Evolutionary conservation across 2,888 invertebrate species (phyloP).

Genomic region (Muscina levida): DNA sequence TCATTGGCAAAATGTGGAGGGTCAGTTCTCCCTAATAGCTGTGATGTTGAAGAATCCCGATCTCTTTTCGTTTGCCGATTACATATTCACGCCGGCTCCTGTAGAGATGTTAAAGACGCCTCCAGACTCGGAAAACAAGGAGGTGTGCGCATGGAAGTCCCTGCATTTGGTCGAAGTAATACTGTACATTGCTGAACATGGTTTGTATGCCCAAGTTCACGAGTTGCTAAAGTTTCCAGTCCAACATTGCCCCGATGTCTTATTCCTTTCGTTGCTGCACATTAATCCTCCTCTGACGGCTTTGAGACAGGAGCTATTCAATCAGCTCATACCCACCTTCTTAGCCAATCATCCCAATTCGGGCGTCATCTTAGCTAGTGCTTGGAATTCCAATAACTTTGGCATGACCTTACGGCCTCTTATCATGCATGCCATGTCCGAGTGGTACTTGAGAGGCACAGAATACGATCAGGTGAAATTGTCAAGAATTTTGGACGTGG

Average conservation of each 20-base stretch:
- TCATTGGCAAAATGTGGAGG: slow-evolving; percentile 95
- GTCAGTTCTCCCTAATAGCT: slow-evolving; percentile 93
- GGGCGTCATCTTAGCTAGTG: slow-evolving; percentile 96
- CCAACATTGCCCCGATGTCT: slow-evolving; percentile 96
- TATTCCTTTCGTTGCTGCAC: slow-evolving; percentile 93
- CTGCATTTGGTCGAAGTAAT: slow-evolving; percentile 94
- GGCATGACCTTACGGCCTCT: slow-evolving; percentile 86
- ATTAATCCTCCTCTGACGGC: slow-evolving; percentile 89
- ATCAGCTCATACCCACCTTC: slow-evolving; percentile 94
- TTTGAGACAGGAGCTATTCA: slow-evolving; percentile 91
- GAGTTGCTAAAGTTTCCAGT: slow-evolving; percentile 95
- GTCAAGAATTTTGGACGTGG: slow-evolving; percentile 96
- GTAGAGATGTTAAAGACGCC: slow-evolving; percentile 95
- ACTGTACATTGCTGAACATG: slow-evolving; percentile 92
- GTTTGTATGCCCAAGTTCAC: slow-evolving; percentile 87
- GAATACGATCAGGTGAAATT: slow-evolving; percentile 96
- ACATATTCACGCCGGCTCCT: slow-evolving; percentile 91
- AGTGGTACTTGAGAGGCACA: slow-evolving; percentile 93
- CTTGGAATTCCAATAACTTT: slow-evolving; percentile 92
- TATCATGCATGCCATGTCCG: slow-evolving; percentile 98
- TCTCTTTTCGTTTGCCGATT: slow-evolving; percentile 96
- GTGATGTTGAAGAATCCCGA: slow-evolving; percentile 94
- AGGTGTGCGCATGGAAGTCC: slow-evolving; percentile 95
- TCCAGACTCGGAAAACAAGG: slow-evolving; percentile 97
- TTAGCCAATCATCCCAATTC: slow-evolving; percentile 97